Base-by-base conservation (phyloP, 2,113 vertebrate genomes). In the Delphinus delphis region DNA sequence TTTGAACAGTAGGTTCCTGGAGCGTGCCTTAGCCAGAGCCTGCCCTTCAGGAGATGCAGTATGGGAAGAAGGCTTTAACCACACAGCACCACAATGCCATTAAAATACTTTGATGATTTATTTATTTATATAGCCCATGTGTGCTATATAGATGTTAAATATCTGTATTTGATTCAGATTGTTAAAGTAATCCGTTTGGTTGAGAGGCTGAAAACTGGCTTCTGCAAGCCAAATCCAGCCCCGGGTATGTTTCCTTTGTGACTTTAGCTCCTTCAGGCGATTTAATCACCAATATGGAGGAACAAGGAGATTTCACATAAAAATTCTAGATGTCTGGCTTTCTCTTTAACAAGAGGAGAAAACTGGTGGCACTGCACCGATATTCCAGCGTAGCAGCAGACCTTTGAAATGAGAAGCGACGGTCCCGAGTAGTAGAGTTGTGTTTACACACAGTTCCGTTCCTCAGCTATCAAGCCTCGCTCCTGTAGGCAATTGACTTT, bases 251-350 rank as follows among this genome's bases (percentile, higher is more conserved):
- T 95, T 36, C 88, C 1, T 13, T 63, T 33, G 14, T 70, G 53
- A 28, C 17, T 93, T 94, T 76, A 55, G 25, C 77, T 85, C 47
- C 81, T 90, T 41, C 81, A 36, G n/a, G 31, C 73, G 80, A 79
- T 33, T 68, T 38, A 21, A 28, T 74, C 50, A 41, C 36, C 84
- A 60, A 0, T 65, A 17, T 53, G 63, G 38, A 87, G 38, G 76
- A 85, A 41, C 28, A 47, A 67, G 81, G 71, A 70, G 85, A 47
- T 38, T 77, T 76, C 62, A 33, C 86, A 12, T 38, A 88, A 93
- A 58, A 88, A 76, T 47, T 62, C 50, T 67, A 41, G 25, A 26
- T 44, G 31, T 55, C 88, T 96, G 55, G 18, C 70, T 81, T 55
- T 86, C 38, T 88, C 63, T 83, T 90, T 13, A 53, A 79, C 15